These are phyloP conservation scores for Pipa parva DNA, from an alignment of 2,113 vertebrate genomes.

Conservation along the genomic window DNA sequence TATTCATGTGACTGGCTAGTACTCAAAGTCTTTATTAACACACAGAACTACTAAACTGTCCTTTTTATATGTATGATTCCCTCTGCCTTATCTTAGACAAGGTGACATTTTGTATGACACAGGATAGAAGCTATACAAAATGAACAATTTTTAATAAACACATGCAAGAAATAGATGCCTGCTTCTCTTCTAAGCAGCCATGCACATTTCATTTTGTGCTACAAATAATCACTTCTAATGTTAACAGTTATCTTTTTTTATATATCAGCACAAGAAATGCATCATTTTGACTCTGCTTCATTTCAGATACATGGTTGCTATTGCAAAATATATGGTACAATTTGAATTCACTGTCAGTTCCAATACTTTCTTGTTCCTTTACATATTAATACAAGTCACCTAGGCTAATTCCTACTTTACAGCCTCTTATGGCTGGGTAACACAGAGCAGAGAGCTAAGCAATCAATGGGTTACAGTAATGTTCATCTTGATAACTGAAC, in stretches of 20 bases:
- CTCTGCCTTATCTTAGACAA: conserved; percentile 21
- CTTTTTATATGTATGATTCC: conserved; percentile 9
- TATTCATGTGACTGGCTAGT: conserved; percentile 20
- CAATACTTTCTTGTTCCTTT: background rate
- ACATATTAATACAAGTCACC: background rate
- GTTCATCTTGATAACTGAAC: background rate
- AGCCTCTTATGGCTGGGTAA: background rate
- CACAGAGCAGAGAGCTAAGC: too few species aligned
- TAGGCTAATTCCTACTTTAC: background rate
- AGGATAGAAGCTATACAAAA: conserved; percentile 10
- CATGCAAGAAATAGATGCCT: background rate
- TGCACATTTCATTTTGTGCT: conserved; percentile 1
- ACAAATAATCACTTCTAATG: conserved; percentile 9
- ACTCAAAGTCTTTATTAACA: conserved; percentile 32
- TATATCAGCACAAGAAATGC: too few species aligned
- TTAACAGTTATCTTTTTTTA: background rate
- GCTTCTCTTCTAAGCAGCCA: background rate
- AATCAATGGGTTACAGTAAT: background rate
- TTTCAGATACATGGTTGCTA: background rate
- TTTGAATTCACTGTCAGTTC: background rate
- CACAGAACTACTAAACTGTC: conserved; percentile 19
- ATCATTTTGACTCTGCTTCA: too few species aligned
- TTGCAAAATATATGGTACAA: background rate
- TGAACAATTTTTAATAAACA: conserved; percentile 9
- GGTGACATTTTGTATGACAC: conserved; percentile 25